A percentile compares a stretch with the other conserved stretches of the same genome.
phyloP scores from a whole-genome alignment of 1,140 invertebrate genomes.

The Euschistus heros region DNA sequence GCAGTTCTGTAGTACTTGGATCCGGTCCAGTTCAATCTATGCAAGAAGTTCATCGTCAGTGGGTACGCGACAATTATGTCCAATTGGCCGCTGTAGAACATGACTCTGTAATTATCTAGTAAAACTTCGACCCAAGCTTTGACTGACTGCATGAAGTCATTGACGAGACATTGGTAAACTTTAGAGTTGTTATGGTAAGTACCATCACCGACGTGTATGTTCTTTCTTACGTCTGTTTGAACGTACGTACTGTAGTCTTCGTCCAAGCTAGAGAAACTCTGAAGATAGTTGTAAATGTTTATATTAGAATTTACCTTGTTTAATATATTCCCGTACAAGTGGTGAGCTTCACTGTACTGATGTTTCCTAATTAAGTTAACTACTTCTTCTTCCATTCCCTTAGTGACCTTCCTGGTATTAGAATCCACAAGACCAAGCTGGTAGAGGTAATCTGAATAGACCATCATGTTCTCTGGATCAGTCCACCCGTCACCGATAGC shows the following conservation, averaged over 20 bases:
- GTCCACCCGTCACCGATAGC: conserved; percentile 77
- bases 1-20: conserved; percentile 52
- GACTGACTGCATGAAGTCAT: conserved; percentile 75
- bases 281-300: conserved; percentile 56
- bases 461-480: conserved; percentile 68
- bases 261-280: conserved; percentile 27
- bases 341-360: conserved; percentile 21
- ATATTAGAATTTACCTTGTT: conserved; percentile 20
- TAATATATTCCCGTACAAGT: conserved; percentile 20
- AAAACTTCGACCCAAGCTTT: conserved; percentile 62
- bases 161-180: conserved; percentile 57
- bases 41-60: conserved; percentile 54
- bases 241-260: conserved; percentile 43
- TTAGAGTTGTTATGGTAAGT: conserved; percentile 35
- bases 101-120: conserved; percentile 51
- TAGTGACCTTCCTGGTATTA: conserved; percentile 23
- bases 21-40: conserved; percentile 51
- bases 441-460: conserved; percentile 70
- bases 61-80: conserved; percentile 77
- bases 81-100: conserved; percentile 64
- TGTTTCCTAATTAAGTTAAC: neutral
- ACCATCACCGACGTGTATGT: conserved; percentile 73
- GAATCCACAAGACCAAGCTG: conserved; percentile 47
- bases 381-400: conserved; percentile 19
- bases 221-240: conserved; percentile 46